Conservation (phyloP, 2,113 vertebrate species). For the Piprites chloris region DNA sequence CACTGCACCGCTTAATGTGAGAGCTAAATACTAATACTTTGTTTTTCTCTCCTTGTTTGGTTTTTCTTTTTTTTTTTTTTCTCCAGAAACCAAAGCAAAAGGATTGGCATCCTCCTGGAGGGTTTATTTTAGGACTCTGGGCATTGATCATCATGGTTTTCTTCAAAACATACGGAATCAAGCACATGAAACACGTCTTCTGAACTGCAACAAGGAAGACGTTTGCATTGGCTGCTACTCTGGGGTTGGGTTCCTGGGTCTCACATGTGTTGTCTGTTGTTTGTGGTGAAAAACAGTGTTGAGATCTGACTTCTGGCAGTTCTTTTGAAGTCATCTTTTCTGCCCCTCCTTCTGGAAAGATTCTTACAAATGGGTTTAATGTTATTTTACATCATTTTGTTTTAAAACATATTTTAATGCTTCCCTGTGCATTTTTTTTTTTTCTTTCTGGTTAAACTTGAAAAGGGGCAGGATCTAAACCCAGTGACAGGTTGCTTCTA, state of each 20-base stretch:
- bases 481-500: not conserved
- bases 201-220: conserved; percentile 61
- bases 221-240: not conserved
- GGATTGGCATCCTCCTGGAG: conserved; percentile 97
- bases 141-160: conserved; percentile 95
- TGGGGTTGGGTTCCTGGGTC: not conserved
- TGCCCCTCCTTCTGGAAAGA: not conserved
- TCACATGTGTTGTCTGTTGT: not conserved
- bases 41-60: not conserved
- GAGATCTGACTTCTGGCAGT: not conserved
- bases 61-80: not conserved
- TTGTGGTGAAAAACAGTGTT: not conserved
- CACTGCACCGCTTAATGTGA: not conserved
- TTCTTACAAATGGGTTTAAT: not conserved
- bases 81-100: conserved; percentile 93
- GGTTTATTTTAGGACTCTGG: conserved; percentile 97
- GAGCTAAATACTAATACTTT: not conserved
- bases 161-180: conserved; percentile 95
- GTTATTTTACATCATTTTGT: not conserved
- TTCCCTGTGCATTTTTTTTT: not conserved
- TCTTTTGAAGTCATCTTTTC: not conserved
- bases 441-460: not conserved
- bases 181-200: conserved; percentile 97
- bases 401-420: not conserved
- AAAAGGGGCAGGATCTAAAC: not conserved